Evolutionary conservation across 2,113 vertebrate species (phyloP), one percentile per base, ranked within the genome.

Genomic region (Maccullochella peelii): DNA sequence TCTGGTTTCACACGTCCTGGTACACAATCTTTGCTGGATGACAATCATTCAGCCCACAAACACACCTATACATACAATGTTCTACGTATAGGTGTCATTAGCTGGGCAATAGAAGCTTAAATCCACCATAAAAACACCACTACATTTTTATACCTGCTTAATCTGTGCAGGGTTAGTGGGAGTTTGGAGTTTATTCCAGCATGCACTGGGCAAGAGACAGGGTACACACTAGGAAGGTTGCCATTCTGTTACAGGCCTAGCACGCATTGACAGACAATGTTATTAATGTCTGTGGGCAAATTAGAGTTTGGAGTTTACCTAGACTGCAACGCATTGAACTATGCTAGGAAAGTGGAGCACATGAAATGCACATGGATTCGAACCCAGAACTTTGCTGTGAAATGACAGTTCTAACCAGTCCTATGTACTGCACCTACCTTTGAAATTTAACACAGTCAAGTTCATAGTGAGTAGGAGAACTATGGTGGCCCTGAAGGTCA

Each of bases 1-100:
- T n/a, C n/a, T n/a, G n/a, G n/a, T 77, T 76, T 80, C 68, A 73
- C 67, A 84, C 81, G 73, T 82, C 25, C 36, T 36, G 9, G 23
- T 44, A 40, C 20, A 75, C 57, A 74, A 9, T 68, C n/a, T 25
- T 54, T 61, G 21, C 25, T 54, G 58, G 59, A 40, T 70, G 44
- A 50, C 25, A 62, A 21, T 38, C 38, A 67, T 55, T 68, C 16
- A 27, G 0, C 0, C 10, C 38, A 69, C 40, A 73, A 44, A 62
- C 30, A 70, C 40, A 50, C 50, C 47, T 47, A 66, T 57, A 40
- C 25, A 25, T 40, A 4, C 68, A 62, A 65, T 47, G 8, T 50
- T 57, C 7, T 1, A 52, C 23, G 20, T 61, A 47, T 52, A 21
- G 8, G 23, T 71, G 77, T 42, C 14, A 71, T 44, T 44, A 27